These are phyloP conservation scores for Dipus sagitta DNA, from an alignment of 2,797 vertebrate species.

Conservation along the genomic window DNA sequence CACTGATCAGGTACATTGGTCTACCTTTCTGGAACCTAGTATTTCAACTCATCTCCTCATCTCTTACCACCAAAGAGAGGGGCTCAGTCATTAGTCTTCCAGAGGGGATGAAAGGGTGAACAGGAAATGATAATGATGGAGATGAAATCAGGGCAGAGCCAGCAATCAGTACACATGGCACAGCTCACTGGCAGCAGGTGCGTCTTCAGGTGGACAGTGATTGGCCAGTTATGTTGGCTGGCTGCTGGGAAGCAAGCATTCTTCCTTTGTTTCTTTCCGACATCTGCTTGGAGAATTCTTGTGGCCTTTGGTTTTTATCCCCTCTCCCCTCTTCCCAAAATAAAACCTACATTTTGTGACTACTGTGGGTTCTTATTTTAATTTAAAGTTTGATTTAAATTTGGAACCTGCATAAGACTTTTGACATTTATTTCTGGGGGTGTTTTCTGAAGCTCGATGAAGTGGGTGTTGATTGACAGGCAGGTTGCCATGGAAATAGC, in stretches of 20 bases:
- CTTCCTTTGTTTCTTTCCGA: not conserved
- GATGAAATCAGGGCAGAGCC: slow-evolving; percentile 40
- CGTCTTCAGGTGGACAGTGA: not conserved
- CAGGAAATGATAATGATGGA: not conserved
- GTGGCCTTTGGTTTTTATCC: slow-evolving; percentile 64
- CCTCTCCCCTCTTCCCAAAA: slow-evolving; percentile 71
- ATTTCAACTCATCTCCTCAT: not conserved
- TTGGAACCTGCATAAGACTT: slow-evolving; percentile 84
- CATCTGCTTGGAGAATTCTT: slow-evolving; percentile 18
- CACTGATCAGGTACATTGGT: not conserved
- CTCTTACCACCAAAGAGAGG: not conserved
- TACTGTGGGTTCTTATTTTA: slow-evolving; percentile 82
- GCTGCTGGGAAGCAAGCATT: not conserved
- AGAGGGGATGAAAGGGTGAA: not conserved
- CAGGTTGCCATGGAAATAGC: slow-evolving; percentile 79
- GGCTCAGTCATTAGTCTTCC: not conserved
- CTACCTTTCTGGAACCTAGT: not conserved
- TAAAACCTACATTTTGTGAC: slow-evolving; percentile 75
- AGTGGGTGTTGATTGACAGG: slow-evolving; percentile 83
- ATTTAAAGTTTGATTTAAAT: slow-evolving; percentile 84
- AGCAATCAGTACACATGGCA: not conserved
- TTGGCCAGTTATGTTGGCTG: not conserved
- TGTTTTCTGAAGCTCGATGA: slow-evolving; percentile 84
- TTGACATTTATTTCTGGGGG: slow-evolving; percentile 80
- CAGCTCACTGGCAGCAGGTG: not conserved